Conservation (phyloP, 2,888 invertebrate genomes). For the Smittia aterrima region DNA sequence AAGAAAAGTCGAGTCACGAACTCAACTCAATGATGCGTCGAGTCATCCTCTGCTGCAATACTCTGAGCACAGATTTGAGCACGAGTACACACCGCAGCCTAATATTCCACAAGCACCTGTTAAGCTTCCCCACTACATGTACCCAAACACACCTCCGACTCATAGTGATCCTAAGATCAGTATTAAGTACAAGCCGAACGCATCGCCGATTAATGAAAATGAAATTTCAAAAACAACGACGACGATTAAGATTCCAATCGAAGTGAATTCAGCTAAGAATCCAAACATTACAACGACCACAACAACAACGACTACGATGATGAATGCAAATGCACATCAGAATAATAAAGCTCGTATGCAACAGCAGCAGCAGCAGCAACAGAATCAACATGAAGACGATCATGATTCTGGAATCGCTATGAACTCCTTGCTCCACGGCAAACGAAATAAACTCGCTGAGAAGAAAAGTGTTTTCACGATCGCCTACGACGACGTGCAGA, state of each 20-base stretch:
- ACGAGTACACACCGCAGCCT: constrained; percentile 56
- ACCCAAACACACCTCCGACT: constrained; percentile 57
- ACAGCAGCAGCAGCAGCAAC: constrained; percentile 45
- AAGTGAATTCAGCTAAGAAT: constrained; percentile 33
- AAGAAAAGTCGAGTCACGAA: constrained; percentile 55
- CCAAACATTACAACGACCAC: constrained; percentile 38
- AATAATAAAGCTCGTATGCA: constrained; percentile 45
- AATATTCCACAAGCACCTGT: constrained; percentile 57
- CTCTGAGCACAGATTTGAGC: constrained; percentile 74
- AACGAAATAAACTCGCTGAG: constrained; percentile 70
- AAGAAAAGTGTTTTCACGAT: constrained; percentile 93
- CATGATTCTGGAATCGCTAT: constrained; percentile 76
- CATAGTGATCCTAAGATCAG: constrained; percentile 43
- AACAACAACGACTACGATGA: constrained; percentile 39
- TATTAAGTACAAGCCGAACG: constrained; percentile 46
- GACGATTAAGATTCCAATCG: constrained; percentile 43
- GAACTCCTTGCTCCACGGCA: constrained; percentile 60
- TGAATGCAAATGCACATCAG: constrained; percentile 59
- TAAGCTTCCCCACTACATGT: constrained; percentile 63
- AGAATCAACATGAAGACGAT: constrained; percentile 61
- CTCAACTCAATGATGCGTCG: constrained; percentile 54
- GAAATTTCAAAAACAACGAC: constrained; percentile 51
- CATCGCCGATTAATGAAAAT: constrained; percentile 54
- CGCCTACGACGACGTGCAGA: constrained; percentile 87
- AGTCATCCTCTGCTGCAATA: constrained; percentile 74